Evolutionary conservation across 2,888 invertebrate genomes (phyloP).

Genomic region (Axea sp.): DNA sequence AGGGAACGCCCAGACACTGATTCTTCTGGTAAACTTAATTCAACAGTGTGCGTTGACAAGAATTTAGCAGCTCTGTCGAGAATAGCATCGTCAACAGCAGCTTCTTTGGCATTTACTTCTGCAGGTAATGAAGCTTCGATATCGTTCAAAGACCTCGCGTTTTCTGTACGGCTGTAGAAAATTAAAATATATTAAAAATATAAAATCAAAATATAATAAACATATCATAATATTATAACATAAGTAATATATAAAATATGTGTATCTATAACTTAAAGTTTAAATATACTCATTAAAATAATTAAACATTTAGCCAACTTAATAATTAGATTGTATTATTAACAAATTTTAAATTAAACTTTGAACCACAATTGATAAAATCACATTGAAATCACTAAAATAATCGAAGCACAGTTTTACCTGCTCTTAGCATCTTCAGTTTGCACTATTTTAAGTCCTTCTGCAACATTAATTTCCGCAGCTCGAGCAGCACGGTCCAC

Average conservation of each 20-base stretch:
- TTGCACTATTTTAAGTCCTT: slow-evolving; percentile 80
- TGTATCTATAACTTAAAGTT: too few relatives aligned
- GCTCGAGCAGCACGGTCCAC: slow-evolving; percentile 86
- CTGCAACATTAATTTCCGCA: slow-evolving; percentile 79
- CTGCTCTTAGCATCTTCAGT: slow-evolving; percentile 78
- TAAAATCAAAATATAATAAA: slow-evolving; percentile 3
- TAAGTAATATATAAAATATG: too few relatives aligned
- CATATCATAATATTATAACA: too few relatives aligned
- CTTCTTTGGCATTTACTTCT: slow-evolving; percentile 87
- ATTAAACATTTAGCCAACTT: too few relatives aligned
- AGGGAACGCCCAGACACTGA: slow-evolving; percentile 85
- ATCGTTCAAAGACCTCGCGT: slow-evolving; percentile 82
- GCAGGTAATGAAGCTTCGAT: slow-evolving; percentile 83
- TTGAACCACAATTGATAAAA: too few relatives aligned
- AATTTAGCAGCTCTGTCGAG: slow-evolving; percentile 88
- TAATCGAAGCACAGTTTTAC: slow-evolving; percentile 64
- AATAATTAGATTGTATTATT: too few relatives aligned
- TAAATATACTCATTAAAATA: too few relatives aligned
- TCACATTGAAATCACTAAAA: slow-evolving; percentile 5
- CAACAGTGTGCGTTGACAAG: slow-evolving; percentile 88
- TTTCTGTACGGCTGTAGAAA: slow-evolving; percentile 77
- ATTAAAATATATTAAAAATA: neutral
- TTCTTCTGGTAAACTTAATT: slow-evolving; percentile 89
- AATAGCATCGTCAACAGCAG: slow-evolving; percentile 86
- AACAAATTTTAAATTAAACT: too few relatives aligned